Base-by-base conservation (phyloP, 2,113 vertebrate genomes). In the Heterocephalus glaber region DNA sequence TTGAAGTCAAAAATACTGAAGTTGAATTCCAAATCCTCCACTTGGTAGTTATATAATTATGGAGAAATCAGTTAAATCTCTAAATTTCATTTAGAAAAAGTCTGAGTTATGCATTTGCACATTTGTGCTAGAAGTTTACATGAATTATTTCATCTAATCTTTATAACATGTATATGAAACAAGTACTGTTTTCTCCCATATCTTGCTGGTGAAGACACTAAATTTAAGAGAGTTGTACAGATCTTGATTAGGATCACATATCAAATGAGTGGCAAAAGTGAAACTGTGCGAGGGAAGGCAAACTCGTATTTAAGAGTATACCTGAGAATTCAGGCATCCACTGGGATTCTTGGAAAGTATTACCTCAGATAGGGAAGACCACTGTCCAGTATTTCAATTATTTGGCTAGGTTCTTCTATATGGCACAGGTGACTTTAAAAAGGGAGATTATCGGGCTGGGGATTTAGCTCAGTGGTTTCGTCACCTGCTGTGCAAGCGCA, bases 71-170 rank as follows among this genome's bases (percentile, higher is more conserved):
- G 20, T 74, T 60, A 60, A 56, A 74, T 92, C 16, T 77, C 33
- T 16, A 38, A 77, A 26, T 63, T 20, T 81, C 56, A 84, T 70
- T 87, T 82, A 14, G 63, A 77, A 95, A 24, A 96, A 82, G 28
- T 60, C 49, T 86, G 33, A 88, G 26, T 44, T 44, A 41, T 35
- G n/a, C 24, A 65, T 49, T n/a, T 76, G 7, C 54, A 35, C 7
- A 20, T 77, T 70, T 86, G 38, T 82, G 61, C 22, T 38, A 88
- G 61, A 87, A 3, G 41, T 54, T 77, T 87, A 6, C 3, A 56
- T 63, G 20, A 89, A 41, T 76, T 63, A 79, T 49, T 91, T 88
- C 35, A 80, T 38, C 90, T 94, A 79, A 63, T 90, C 20, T 85
- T 77, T 26, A 60, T 65, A 41, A 88, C 2, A 33, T 70, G 5